phyloP scores from a whole-genome alignment of 1,140 invertebrate species.

The Drosophila nikananu region DNA sequence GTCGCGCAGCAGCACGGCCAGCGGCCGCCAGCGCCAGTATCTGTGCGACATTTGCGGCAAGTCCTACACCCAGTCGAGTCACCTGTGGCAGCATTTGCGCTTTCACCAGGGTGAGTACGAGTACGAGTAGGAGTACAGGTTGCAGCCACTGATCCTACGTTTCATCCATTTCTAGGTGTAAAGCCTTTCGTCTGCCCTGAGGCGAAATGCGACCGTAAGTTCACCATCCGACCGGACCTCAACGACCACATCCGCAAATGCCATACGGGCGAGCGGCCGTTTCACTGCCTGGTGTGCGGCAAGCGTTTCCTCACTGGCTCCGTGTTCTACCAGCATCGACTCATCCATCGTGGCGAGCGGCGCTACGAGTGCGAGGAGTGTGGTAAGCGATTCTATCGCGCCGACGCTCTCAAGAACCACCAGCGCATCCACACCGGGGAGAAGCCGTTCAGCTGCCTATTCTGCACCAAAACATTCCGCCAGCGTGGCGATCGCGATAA shows the following conservation, averaged over 20 bases:
- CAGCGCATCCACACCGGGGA: conserved; percentile 90
- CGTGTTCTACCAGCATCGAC: conserved; percentile 90
- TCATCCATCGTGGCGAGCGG: conserved; percentile 93
- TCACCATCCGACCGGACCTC: conserved; percentile 89
- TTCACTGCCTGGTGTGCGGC: conserved; percentile 89
- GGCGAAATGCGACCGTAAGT: conserved; percentile 88
- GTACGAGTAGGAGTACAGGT: background rate
- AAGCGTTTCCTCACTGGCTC: conserved; percentile 91
- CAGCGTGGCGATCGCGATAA: conserved; percentile 88
- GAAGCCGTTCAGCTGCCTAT: conserved; percentile 89
- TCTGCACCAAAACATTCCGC: conserved; percentile 89
- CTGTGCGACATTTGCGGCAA: conserved; percentile 88
- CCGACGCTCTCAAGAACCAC: conserved; percentile 88
- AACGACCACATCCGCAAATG: conserved; percentile 89
- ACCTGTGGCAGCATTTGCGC: conserved; percentile 88
- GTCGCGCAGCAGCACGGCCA: conserved; percentile 33
- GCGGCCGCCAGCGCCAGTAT: conserved; percentile 85
- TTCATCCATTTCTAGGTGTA: conserved; percentile 85
- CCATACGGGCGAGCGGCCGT: conserved; percentile 90
- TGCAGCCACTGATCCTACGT: background rate
- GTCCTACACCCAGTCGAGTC: conserved; percentile 88
- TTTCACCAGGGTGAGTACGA: conserved; percentile 86
- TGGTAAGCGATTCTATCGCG: conserved; percentile 87
- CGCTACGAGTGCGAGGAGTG: conserved; percentile 91
- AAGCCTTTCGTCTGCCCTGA: conserved; percentile 88